Evolutionary conservation across 92 coral and sea anemone genomes (phyloP).

Genomic region (Parazoanthus swiftii): DNA sequence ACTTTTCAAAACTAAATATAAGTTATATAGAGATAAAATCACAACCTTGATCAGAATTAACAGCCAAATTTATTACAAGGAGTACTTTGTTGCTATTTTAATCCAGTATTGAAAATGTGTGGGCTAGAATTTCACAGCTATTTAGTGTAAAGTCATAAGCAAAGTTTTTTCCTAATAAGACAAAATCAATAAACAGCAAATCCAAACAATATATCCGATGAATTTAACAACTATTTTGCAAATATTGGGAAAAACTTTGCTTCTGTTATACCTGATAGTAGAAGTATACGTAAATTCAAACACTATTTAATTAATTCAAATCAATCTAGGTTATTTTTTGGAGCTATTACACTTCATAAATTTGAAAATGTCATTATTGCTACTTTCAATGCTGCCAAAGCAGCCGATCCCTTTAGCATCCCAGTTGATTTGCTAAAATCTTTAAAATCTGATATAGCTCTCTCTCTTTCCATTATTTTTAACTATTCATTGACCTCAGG

Average conservation of each 20-base stretch:
- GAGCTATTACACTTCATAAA: conserved; percentile 3
- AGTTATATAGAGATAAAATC: too few species aligned
- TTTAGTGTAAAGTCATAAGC: conserved; percentile 22
- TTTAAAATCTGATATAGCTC: not conserved
- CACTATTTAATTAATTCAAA: not conserved
- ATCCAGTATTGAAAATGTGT: not conserved
- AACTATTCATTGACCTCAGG: conserved; percentile 18
- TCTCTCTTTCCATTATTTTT: conserved; percentile 18
- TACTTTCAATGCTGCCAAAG: conserved; percentile 19
- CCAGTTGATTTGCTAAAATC: conserved; percentile 21
- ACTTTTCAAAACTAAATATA: too few species aligned
- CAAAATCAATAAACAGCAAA: conserved; percentile 24
- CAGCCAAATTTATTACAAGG: too few species aligned
- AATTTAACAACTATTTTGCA: conserved; percentile 17
- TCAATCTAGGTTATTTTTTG: not conserved
- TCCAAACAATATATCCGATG: conserved; percentile 20
- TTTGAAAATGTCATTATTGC: conserved; percentile 5
- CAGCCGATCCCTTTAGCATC: conserved; percentile 33
- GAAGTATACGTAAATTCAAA: not conserved
- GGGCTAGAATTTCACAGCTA: conserved; percentile 22
- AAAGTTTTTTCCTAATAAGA: conserved; percentile 1
- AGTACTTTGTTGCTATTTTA: not conserved
- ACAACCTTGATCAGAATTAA: too few species aligned
- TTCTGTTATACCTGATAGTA: not conserved
- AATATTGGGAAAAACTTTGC: conserved; percentile 1